phyloP scores from a whole-genome alignment of 2,888 invertebrate species.

The Synanthedon vespiformis region DNA sequence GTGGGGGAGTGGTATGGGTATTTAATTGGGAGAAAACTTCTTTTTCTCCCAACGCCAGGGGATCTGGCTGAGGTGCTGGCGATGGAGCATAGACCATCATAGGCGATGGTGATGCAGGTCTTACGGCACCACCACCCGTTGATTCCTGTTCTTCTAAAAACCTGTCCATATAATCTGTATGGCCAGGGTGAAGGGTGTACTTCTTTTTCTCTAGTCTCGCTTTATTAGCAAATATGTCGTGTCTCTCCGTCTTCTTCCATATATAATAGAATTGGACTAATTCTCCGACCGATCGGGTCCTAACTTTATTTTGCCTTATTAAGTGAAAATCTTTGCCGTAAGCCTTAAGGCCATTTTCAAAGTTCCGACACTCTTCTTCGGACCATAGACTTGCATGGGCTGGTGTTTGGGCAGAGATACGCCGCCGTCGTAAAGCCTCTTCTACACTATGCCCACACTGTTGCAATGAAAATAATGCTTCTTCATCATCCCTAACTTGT shows the following conservation, averaged over 20 bases:
- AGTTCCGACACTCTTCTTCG: slow-evolving; percentile 96
- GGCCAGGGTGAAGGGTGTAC: slow-evolving; percentile 90
- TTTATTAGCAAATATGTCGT: slow-evolving; percentile 92
- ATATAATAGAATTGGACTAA: slow-evolving; percentile 95
- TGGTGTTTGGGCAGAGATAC: slow-evolving; percentile 78
- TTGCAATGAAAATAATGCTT: slow-evolving; percentile 88
- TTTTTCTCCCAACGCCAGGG: slow-evolving; percentile 57
- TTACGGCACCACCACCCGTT: slow-evolving; percentile 72
- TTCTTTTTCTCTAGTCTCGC: slow-evolving; percentile 92
- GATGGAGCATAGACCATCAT: slow-evolving; percentile 66
- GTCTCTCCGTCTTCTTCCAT: slow-evolving; percentile 99
- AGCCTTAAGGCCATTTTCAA: slow-evolving; percentile 93
- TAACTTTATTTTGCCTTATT: slow-evolving; percentile 93
- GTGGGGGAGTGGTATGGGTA: slow-evolving; percentile 43
- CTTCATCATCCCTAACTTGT: slow-evolving; percentile 88
- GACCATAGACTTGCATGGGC: slow-evolving; percentile 91
- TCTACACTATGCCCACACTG: slow-evolving; percentile 97
- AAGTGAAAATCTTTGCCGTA: slow-evolving; percentile 97
- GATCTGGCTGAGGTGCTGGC: slow-evolving; percentile 51
- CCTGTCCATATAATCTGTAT: slow-evolving; percentile 94
- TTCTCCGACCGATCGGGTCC: slow-evolving; percentile 95
- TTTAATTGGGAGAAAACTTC: slow-evolving; percentile 64
- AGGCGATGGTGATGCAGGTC: slow-evolving; percentile 73
- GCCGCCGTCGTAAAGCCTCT: slow-evolving; percentile 86
- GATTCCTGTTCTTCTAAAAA: slow-evolving; percentile 89